Percentiles rank a stretch among this genome's conserved stretches.
Conservation (phyloP, 2,888 invertebrate species). For the Saturnia japonica region DNA sequence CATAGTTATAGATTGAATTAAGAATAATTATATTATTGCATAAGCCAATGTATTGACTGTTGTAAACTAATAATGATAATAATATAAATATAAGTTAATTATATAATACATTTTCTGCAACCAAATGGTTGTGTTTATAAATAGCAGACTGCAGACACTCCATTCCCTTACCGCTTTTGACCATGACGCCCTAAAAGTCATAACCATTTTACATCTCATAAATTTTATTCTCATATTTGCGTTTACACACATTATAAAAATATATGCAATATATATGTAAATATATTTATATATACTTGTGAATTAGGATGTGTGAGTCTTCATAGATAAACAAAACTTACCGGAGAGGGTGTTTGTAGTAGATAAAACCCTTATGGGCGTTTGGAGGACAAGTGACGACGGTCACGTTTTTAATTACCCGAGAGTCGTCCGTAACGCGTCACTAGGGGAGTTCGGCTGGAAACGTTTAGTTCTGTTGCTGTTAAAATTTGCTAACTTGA, state of each 20-base stretch:
- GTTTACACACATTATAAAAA: conserved; percentile 58
- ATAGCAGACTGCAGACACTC: conserved; percentile 39
- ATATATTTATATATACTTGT: conserved; percentile 44
- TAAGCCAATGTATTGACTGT: neutral
- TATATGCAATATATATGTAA: neutral
- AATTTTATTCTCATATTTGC: conserved; percentile 50
- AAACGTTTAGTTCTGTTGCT: conserved; percentile 44
- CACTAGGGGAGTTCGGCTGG: conserved; percentile 51
- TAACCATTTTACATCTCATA: conserved; percentile 58
- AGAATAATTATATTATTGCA: neutral
- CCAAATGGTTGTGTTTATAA: conserved; percentile 27
- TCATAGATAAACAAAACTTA: conserved; percentile 61
- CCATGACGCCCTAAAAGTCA: conserved; percentile 42
- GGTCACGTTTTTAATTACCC: conserved; percentile 81
- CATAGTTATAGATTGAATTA: too few relatives aligned
- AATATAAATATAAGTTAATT: neutral
- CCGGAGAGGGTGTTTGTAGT: conserved; percentile 61
- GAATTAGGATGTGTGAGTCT: conserved; percentile 22
- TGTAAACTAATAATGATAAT: neutral
- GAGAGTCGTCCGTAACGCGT: conserved; percentile 71
- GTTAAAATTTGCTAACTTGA: conserved; percentile 26
- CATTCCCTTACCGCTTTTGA: conserved; percentile 36
- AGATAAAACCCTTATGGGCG: conserved; percentile 75
- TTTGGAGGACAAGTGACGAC: conserved; percentile 75
- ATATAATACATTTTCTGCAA: neutral